Evolutionary conservation across 2,113 vertebrate species (phyloP), one percentile per base, ranked within the genome.

Genomic region (Nycticryphes semicollaris): DNA sequence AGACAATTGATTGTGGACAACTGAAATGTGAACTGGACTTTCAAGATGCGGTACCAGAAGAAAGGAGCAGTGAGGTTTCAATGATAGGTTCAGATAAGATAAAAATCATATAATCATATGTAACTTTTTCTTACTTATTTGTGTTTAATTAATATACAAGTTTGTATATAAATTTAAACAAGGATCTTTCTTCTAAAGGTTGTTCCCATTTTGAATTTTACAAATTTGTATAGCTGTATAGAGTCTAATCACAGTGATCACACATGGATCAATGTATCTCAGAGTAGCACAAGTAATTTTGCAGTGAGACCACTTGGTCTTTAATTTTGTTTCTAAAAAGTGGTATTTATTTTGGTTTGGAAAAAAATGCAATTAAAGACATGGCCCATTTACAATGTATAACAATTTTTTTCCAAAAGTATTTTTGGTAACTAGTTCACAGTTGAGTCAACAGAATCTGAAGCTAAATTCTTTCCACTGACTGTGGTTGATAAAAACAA

Each of bases 271-370:
- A 7, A 84, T 94, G 4, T n/a, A 83, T 93, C 66, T 92, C 47
- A 88, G 75, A 95, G 24, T 43, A 85, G 39, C 48, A 94, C 54
- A 95, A 91, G 33, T 84, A 91, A 87, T 89, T 95, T 91, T 94
- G 27, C 53, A 87, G 53, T 90, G 72, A 69, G 67, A 70, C 81
- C 74, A 81, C 70, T 73, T 30, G 41, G 39, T 72, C 57, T 92
- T 94, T 13, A 91, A 22, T 94, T 96, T 95, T 81, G 18, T 94
- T 97, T 95, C 95, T 14, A 77, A 89, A 93, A 96, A 95, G 47
- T 37, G 93, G 35, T 87, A 94, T 95, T 97, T 93, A 62, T 18
- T 59, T 90, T 92, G 57, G 48, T 93, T 84, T 76, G 45, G 48
- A 63, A 82, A 90, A 95, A 94, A 86, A 28, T 70, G 14, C 47